Evolutionary conservation across 1,140 invertebrate genomes (phyloP).

Genomic region (Potamilus streckersoni): DNA sequence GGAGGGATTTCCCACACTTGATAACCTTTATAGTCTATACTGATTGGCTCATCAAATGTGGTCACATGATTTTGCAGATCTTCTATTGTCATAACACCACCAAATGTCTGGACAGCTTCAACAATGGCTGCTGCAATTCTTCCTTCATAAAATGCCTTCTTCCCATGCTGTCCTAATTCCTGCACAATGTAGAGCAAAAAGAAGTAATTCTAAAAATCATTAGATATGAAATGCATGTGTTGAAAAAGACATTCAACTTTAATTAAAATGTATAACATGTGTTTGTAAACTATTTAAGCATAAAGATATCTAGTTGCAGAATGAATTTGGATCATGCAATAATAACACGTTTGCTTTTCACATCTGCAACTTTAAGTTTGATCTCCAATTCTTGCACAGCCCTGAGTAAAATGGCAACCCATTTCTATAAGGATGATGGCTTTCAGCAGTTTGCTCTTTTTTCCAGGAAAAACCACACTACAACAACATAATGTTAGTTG

Average conservation of each 20-base stretch:
- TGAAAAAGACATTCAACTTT: neutral
- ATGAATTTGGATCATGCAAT: too few relatives aligned
- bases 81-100: constrained; percentile 62
- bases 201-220: neutral
- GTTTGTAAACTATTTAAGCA: neutral
- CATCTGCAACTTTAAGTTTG: too few relatives aligned
- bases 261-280: neutral
- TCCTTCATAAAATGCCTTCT: constrained; percentile 66
- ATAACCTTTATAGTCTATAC: constrained; percentile 52
- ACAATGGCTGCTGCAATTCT: constrained; percentile 62
- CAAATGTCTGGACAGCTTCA: constrained; percentile 56
- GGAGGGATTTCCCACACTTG: constrained; percentile 65
- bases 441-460: too few relatives aligned
- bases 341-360: neutral
- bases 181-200: constrained; percentile 20
- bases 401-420: too few relatives aligned
- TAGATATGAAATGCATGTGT: neutral
- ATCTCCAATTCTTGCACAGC: too few relatives aligned
- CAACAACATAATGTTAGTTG: too few relatives aligned
- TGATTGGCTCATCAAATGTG: constrained; percentile 61
- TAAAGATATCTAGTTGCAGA: too few relatives aligned
- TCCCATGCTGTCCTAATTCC: constrained; percentile 59
- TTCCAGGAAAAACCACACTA: too few relatives aligned
- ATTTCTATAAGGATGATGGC: too few relatives aligned
- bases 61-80: constrained; percentile 63